Percentiles rank a stretch among this genome's conserved stretches.
phyloP scores from a whole-genome alignment of 2,797 vertebrate genomes.

The Threskiornis aethiopicus region DNA sequence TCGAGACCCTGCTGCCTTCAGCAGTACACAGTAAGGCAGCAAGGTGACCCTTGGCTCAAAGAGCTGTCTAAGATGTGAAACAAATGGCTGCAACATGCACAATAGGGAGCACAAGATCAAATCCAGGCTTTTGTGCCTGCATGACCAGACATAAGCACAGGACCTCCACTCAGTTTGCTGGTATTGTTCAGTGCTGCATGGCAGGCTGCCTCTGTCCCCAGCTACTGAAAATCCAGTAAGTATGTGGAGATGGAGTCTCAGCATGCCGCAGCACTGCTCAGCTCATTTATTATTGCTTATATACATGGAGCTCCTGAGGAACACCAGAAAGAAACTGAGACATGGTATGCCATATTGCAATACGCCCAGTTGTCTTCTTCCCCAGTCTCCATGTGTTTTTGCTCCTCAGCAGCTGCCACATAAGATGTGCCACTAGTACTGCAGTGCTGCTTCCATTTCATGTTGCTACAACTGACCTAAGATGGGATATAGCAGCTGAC shows the following conservation, averaged over 20 bases:
- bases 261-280: neutral
- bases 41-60: neutral
- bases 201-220: neutral
- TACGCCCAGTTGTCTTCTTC: neutral
- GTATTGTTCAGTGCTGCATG: neutral
- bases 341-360: accelerated
- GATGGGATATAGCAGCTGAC: neutral
- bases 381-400: neutral
- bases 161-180: neutral
- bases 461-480: neutral
- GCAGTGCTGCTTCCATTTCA: neutral
- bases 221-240: neutral
- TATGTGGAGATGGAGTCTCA: neutral
- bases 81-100: neutral
- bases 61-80: neutral
- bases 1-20: neutral
- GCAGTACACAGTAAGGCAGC: neutral
- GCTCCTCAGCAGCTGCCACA: neutral
- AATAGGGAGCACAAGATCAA: neutral
- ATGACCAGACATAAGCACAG: neutral
- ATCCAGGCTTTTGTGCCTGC: accelerated
- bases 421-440: neutral
- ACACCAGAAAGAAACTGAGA: neutral
- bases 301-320: neutral
- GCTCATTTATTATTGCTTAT: neutral